Conservation (phyloP, 23 tunicate genomes). For the Trididemnum nubilum region DNA sequence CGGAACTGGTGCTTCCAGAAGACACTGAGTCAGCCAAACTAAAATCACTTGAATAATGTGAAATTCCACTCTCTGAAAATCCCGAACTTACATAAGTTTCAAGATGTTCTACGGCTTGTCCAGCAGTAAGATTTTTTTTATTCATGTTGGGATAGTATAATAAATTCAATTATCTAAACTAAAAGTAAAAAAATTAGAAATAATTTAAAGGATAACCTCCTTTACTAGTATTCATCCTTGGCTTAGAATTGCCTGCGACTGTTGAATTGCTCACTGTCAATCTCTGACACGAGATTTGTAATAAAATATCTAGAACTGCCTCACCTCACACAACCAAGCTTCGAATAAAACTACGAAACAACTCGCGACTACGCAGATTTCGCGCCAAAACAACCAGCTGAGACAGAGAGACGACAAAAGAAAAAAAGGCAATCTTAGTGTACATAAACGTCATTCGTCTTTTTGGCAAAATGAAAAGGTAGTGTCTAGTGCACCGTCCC, state of each 20-base stretch:
- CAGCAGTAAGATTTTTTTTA: constrained; percentile 19
- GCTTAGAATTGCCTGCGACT: constrained; percentile 35
- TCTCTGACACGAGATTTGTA: constrained; percentile 33
- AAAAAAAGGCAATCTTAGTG: constrained; percentile 24
- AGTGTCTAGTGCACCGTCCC: too few relatives aligned
- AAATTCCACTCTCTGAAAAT: constrained; percentile 30
- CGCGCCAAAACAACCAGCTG: constrained; percentile 23
- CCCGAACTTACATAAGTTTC: constrained; percentile 33
- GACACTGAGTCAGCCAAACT: constrained; percentile 33
- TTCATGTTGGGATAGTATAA: constrained; percentile 33
- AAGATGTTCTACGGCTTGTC: constrained; percentile 27
- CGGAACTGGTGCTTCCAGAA: constrained; percentile 32
- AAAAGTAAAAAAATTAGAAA: constrained; percentile 33
- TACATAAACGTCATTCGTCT: constrained; percentile 22
- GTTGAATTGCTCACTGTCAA: constrained; percentile 38
- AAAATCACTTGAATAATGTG: constrained; percentile 34
- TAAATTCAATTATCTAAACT: constrained; percentile 29
- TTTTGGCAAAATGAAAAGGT: constrained; percentile 14
- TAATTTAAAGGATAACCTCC: constrained; percentile 19
- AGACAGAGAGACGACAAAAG: constrained; percentile 21
- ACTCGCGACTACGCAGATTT: constrained; percentile 23
- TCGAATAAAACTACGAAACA: constrained; percentile 21
- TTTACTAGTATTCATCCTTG: constrained; percentile 33
- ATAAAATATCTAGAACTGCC: constrained; percentile 20
- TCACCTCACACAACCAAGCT: constrained; percentile 15